Conservation (phyloP, 2,888 invertebrate species). For the Eupithecia centaureata region DNA sequence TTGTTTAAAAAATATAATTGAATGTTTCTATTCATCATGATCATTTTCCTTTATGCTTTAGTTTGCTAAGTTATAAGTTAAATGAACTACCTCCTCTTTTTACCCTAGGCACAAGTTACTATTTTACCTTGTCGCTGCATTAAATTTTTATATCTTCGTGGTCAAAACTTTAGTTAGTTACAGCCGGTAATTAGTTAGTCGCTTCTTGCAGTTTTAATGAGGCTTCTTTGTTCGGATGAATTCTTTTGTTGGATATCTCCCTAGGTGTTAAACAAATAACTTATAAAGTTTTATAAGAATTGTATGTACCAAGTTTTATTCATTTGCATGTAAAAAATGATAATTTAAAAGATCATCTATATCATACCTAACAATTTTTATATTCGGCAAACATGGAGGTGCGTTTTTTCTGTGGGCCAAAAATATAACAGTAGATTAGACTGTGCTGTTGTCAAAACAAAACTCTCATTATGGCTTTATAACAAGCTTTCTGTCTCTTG, state of each 20-base stretch:
- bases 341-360: not conserved
- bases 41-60: not conserved
- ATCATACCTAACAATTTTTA: not conserved
- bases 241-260: conserved; percentile 51
- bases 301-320: too few species aligned
- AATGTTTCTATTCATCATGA: not conserved
- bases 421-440: conserved; percentile 28
- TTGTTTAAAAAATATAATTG: too few species aligned
- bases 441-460: conserved; percentile 27
- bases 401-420: not conserved
- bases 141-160: conserved; percentile 47
- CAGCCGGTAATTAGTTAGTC: conserved; percentile 58
- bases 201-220: conserved; percentile 61
- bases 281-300: conserved; percentile 41
- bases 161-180: conserved; percentile 64
- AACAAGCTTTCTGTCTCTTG: conserved; percentile 14
- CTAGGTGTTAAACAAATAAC: conserved; percentile 42
- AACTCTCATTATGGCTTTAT: conserved; percentile 14
- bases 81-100: not conserved
- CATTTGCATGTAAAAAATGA: not conserved
- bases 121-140: conserved; percentile 42
- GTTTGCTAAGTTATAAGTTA: not conserved
- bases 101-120: not conserved
- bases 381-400: not conserved
- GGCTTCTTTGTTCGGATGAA: conserved; percentile 63